Evolutionary conservation across 2,797 vertebrate species (phyloP).

Genomic region (Phataginus tricuspis): DNA sequence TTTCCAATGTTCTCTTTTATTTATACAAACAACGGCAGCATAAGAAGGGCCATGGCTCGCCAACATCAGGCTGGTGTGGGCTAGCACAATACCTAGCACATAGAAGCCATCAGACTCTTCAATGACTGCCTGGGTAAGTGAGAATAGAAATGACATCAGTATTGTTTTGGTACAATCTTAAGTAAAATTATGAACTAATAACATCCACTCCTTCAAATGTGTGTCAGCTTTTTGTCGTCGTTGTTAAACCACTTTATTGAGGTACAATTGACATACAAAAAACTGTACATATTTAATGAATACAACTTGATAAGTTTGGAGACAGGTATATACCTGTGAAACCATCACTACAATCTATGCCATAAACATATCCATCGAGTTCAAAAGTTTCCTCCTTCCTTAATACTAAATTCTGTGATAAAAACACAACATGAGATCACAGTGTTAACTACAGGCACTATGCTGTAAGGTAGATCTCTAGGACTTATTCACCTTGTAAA

Average conservation of each 20-base stretch:
- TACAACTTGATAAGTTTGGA: not conserved
- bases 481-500: not conserved
- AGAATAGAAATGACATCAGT: not conserved
- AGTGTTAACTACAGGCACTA: not conserved
- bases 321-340: not conserved
- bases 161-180: not conserved
- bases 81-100: not conserved
- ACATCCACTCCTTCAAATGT: not conserved
- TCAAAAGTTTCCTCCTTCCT: not conserved
- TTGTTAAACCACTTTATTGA: not conserved
- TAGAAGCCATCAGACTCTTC: not conserved
- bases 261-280: not conserved
- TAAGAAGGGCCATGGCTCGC: not conserved
- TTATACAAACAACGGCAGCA: not conserved
- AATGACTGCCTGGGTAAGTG: not conserved
- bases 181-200: conserved; percentile 41
- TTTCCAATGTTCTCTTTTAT: not conserved
- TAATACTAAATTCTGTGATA: not conserved
- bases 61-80: not conserved
- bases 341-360: not conserved
- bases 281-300: not conserved
- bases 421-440: not conserved
- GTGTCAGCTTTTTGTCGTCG: not conserved
- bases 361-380: not conserved
- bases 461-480: not conserved